These are phyloP conservation scores for Microtus montanus DNA, from an alignment of 2,113 vertebrate genomes.

Conservation along the genomic window DNA sequence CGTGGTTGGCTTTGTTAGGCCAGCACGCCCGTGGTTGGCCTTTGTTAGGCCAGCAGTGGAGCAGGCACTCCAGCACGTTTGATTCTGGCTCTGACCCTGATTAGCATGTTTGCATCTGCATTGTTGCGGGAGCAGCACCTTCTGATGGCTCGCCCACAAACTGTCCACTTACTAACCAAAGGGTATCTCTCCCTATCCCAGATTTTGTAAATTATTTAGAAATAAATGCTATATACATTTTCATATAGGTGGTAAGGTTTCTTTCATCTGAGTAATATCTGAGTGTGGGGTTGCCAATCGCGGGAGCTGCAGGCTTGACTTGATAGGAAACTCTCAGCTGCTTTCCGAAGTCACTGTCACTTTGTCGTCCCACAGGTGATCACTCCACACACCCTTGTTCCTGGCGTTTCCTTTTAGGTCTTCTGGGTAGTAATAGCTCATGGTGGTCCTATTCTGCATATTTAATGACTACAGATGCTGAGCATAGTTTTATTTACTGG, in stretches of 20 bases:
- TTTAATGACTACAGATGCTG: not conserved
- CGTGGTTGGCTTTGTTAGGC: not conserved
- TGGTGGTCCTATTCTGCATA: not conserved
- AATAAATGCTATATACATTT: not conserved
- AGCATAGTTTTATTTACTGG: not conserved
- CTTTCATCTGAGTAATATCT: too few species aligned
- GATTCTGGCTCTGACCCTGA: not conserved
- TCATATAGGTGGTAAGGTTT: not conserved
- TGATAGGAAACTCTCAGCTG: not conserved
- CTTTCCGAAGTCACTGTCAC: too few species aligned
- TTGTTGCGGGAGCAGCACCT: too few species aligned
- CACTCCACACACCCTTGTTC: too few species aligned
- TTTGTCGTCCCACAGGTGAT: too few species aligned
- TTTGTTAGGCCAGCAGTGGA: too few species aligned
- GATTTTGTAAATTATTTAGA: not conserved
- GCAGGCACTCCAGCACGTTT: too few species aligned
- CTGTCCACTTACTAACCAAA: not conserved
- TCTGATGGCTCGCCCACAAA: not conserved
- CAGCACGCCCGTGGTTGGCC: too few species aligned
- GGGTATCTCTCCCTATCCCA: not conserved
- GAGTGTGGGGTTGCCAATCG: too few species aligned
- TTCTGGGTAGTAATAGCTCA: not conserved
- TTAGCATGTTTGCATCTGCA: too few species aligned
- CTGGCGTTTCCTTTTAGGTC: too few species aligned
- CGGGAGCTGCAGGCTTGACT: not conserved